These are phyloP conservation scores for Agrilus planipennis DNA, from an alignment of 1,140 invertebrate species.

Conservation along the genomic window DNA sequence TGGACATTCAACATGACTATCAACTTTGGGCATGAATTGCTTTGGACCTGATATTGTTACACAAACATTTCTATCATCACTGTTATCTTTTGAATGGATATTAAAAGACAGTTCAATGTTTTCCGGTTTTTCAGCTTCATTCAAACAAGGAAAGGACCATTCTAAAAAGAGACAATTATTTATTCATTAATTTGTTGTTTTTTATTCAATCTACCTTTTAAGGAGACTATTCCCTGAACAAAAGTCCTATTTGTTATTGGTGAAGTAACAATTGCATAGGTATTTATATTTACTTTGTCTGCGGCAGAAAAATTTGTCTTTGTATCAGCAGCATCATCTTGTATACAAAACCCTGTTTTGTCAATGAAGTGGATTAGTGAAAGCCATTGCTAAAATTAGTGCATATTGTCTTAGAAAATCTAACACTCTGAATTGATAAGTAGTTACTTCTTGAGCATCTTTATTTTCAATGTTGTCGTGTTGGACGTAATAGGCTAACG, in stretches of 20 bases:
- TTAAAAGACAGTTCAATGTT: neutral
- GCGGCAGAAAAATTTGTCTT: neutral
- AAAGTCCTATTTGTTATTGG: too few relatives aligned
- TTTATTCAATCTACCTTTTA: neutral
- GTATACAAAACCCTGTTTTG: neutral
- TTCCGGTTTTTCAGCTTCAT: neutral
- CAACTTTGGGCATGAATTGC: constrained; percentile 1
- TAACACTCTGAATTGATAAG: neutral
- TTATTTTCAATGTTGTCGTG: neutral
- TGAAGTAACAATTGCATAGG: neutral
- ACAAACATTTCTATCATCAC: neutral
- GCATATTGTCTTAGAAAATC: too few relatives aligned
- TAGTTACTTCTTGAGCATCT: constrained; percentile 1
- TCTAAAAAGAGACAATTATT: neutral
- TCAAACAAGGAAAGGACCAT: neutral
- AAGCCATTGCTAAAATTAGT: neutral
- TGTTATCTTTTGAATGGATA: neutral
- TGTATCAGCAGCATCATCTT: neutral
- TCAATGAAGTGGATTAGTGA: neutral
- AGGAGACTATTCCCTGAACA: neutral
- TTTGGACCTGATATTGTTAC: neutral
- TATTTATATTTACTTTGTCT: neutral
- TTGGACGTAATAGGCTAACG: constrained; percentile 1
- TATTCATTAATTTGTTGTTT: neutral
- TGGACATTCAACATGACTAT: neutral